These are phyloP conservation scores for Philopedon plagiatum DNA, from an alignment of 2,888 invertebrate species.

Conservation along the genomic window DNA sequence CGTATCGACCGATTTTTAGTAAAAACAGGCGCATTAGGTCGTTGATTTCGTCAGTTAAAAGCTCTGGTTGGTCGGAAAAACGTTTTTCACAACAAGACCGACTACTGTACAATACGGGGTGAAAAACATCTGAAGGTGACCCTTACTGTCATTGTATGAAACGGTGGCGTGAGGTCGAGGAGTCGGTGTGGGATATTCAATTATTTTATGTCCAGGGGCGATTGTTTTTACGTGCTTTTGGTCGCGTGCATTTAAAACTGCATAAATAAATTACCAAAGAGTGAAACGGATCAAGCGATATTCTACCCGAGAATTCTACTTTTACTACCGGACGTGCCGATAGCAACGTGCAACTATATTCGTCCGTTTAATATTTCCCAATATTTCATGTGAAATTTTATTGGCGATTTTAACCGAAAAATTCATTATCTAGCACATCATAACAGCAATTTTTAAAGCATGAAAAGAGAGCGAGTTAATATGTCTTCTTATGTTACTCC, in stretches of 20 bases:
- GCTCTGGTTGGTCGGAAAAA: not conserved
- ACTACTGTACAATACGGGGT: not conserved
- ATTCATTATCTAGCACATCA: too few relatives aligned
- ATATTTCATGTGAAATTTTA: too few relatives aligned
- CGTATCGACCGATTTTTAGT: not conserved
- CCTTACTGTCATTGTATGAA: not conserved
- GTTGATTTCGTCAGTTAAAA: not conserved
- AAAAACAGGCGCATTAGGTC: not conserved
- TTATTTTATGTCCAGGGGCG: not conserved
- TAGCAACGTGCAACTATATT: not conserved
- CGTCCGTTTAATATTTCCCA: too few relatives aligned
- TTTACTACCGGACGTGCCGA: conserved; percentile 1
- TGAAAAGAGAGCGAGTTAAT: conserved; percentile 37
- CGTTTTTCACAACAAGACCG: too few relatives aligned
- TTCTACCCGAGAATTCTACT: too few relatives aligned
- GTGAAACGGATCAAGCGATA: too few relatives aligned
- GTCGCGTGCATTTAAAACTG: not conserved
- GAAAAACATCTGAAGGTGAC: conserved; percentile 26
- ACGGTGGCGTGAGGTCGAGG: not conserved
- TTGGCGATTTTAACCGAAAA: too few relatives aligned
- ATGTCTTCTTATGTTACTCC: conserved; percentile 29
- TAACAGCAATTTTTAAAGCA: not conserved
- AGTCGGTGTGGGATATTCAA: not conserved
- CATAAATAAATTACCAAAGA: not conserved
- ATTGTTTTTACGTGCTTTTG: not conserved